Evolutionary conservation across 2,113 vertebrate genomes (phyloP).

Genomic region (Neolamprologus devosi): DNA sequence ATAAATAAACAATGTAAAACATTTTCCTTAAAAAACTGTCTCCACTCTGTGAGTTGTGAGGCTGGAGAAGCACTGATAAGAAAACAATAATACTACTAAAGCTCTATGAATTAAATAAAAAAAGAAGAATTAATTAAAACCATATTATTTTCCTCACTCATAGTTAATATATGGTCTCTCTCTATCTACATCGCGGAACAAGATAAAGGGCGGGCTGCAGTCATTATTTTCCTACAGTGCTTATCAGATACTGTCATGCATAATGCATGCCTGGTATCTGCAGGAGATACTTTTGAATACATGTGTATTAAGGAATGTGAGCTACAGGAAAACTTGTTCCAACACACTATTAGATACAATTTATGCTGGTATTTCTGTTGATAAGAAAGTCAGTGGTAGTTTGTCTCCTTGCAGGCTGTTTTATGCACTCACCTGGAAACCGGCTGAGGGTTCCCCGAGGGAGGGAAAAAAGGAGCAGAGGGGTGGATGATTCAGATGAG

Average conservation of each 20-base stretch:
- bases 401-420: not conserved
- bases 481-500: slow-evolving; percentile 28
- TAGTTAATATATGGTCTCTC: not conserved
- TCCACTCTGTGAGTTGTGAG: not conserved
- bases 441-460: not conserved
- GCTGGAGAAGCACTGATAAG: not conserved
- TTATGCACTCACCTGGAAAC: not conserved
- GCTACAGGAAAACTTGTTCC: not conserved
- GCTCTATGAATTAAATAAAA: not conserved
- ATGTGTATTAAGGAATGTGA: not conserved
- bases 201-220: not conserved
- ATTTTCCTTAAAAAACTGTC: not conserved
- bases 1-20: not conserved
- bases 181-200: not conserved
- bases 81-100: not conserved
- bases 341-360: slow-evolving; percentile 1
- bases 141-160: not conserved
- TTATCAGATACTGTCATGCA: not conserved
- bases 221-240: not conserved
- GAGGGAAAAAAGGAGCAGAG: not conserved
- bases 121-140: not conserved
- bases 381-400: slow-evolving; percentile 4
- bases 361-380: not conserved
- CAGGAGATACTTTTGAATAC: not conserved
- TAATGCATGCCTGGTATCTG: not conserved